Evolutionary conservation across 2,888 invertebrate species (phyloP).

Genomic region (Phoronis australis): DNA sequence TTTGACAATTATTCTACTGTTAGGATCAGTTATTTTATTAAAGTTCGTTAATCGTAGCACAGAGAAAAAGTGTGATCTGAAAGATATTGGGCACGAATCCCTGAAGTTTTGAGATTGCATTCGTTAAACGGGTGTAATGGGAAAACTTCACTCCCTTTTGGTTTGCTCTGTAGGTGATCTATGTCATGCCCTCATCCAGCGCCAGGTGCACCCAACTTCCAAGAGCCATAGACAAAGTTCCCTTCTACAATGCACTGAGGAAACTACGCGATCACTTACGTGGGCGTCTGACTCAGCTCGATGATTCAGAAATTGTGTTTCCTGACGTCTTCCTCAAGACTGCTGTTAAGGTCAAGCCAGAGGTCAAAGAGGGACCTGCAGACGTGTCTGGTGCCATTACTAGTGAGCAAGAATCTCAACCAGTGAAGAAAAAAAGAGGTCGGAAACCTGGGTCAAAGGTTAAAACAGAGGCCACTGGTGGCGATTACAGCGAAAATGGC

Average conservation of each 20-base stretch:
- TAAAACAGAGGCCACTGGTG: no score
- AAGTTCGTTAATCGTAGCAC: background rate
- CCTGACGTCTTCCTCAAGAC: constrained; percentile 40
- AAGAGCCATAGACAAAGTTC: constrained; percentile 95
- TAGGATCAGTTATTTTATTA: background rate
- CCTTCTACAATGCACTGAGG: constrained; percentile 91
- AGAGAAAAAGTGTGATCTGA: no score
- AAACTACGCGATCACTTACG: constrained; percentile 92
- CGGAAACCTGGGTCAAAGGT: no score
- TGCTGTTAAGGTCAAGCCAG: constrained; percentile 21
- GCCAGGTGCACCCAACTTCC: constrained; percentile 95
- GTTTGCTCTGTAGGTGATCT: constrained; percentile 91
- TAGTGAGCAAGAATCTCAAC: no score
- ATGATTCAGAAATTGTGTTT: constrained; percentile 48
- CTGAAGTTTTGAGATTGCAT: no score
- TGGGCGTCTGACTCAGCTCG: constrained; percentile 59
- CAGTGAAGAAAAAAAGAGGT: no score
- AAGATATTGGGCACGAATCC: no score
- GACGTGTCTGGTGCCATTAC: no score
- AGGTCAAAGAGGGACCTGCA: no score
- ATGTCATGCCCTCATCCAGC: constrained; percentile 98
- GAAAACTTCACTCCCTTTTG: no score
- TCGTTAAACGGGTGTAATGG: no score
- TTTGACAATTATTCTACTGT: background rate
- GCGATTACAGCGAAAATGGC: no score